Evolutionary conservation across 2,797 vertebrate species (phyloP).

Genomic region (Apogon hyalosoma): DNA sequence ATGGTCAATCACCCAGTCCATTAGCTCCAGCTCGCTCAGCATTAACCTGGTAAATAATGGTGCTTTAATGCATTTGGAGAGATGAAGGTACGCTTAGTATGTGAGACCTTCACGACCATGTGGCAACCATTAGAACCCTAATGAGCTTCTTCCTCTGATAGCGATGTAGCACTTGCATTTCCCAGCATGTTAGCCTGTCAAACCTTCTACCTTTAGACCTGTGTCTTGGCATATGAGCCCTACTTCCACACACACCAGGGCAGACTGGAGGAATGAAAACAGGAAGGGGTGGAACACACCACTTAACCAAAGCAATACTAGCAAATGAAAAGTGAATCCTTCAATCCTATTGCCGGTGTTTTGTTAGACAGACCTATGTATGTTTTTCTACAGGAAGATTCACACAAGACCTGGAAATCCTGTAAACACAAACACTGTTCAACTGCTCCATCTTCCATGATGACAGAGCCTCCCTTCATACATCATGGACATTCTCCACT

Average conservation of each 20-base stretch:
- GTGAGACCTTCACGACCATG: constrained; percentile 55
- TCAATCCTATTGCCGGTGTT: not conserved
- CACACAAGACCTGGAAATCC: not conserved
- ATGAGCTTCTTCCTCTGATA: constrained; percentile 71
- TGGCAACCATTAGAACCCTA: constrained; percentile 66
- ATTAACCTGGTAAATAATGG: constrained; percentile 64
- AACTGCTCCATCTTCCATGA: constrained; percentile 1
- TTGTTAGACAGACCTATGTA: constrained; percentile 3
- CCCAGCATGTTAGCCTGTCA: constrained; percentile 27
- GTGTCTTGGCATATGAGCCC: constrained; percentile 26
- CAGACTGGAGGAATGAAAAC: constrained; percentile 40
- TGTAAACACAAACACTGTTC: constrained; percentile 4
- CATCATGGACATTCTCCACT: not conserved
- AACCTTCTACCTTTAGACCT: constrained; percentile 20
- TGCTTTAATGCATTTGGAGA: constrained; percentile 46
- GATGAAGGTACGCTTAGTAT: constrained; percentile 51
- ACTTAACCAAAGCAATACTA: constrained; percentile 10
- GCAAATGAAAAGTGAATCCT: constrained; percentile 17
- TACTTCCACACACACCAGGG: constrained; percentile 23
- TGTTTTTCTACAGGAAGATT: constrained; percentile 1
- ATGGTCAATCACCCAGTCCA: constrained; percentile 59
- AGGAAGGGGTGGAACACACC: constrained; percentile 14
- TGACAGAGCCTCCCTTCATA: not conserved
- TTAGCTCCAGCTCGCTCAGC: constrained; percentile 44
- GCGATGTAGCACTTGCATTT: constrained; percentile 40